phyloP scores from a whole-genome alignment of 2,888 invertebrate genomes.

The Nipponacmea schrenckii region DNA sequence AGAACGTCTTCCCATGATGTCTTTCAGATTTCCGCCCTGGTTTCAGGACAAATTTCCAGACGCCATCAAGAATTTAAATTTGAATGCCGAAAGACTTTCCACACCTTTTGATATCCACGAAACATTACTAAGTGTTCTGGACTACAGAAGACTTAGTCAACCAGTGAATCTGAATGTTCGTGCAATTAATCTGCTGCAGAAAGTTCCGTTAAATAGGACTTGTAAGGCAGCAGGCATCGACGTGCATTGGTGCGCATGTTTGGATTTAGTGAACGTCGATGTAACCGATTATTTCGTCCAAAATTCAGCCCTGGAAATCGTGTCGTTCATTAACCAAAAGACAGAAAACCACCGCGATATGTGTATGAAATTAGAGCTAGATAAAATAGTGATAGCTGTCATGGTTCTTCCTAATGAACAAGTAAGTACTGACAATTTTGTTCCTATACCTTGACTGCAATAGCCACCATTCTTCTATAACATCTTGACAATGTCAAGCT shows the following conservation, averaged over 20 bases:
- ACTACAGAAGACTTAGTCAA: constrained; percentile 45
- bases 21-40: constrained; percentile 51
- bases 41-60: constrained; percentile 45
- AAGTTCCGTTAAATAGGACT: constrained; percentile 54
- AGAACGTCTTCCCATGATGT: constrained; percentile 62
- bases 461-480: too few relatives aligned
- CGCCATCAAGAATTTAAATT: constrained; percentile 37
- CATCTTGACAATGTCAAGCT: too few relatives aligned
- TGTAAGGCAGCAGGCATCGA: constrained; percentile 52
- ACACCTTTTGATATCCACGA: constrained; percentile 63
- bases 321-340: constrained; percentile 43
- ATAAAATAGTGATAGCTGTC: constrained; percentile 36
- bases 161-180: constrained; percentile 20
- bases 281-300: constrained; percentile 38
- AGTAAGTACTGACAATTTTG: constrained; percentile 43
- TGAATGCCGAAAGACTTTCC: constrained; percentile 52
- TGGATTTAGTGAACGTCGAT: constrained; percentile 42
- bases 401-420: constrained; percentile 52
- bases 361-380: constrained; percentile 39
- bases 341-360: constrained; percentile 34
- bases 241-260: constrained; percentile 63
- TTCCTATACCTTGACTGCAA: too few relatives aligned
- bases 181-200: constrained; percentile 55
- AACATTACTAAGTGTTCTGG: constrained; percentile 52
- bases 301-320: constrained; percentile 36